Base-by-base conservation (phyloP, 2,888 invertebrate species). In the Leptogaster cylindrica region DNA sequence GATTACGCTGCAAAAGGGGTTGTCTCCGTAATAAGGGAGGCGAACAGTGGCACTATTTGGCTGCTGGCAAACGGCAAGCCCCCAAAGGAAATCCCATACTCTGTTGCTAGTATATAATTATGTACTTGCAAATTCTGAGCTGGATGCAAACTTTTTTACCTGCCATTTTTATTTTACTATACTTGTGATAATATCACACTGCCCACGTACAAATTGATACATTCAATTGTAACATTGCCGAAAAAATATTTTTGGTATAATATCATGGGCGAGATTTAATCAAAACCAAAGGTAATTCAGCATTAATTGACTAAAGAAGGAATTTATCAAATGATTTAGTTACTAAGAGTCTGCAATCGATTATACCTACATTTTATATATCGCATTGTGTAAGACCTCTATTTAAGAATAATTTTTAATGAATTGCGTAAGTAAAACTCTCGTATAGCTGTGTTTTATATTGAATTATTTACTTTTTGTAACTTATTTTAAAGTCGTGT, bases 11-110 rank as follows among this genome's bases (percentile, higher is more conserved):
- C 87, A 0, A 85, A 87, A 73, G 85, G 87, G 10, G 78, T 89
- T 68, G 82, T 89, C 36, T 87, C 89, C 67, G 81, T 89, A 28
- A 78, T 89, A 31, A 84, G 84, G 68, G 88, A 87, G 73, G 89
- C 86, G 7, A 85, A 86, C 72, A 89, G 87, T 75, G 90, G 90
- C n/a, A 86, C 87, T 0, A 86, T 89, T 66, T 90, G 89, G 89
- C 79, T 88, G 39, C 86, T 89, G 25, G 88, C 89, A 74, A 88
- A 88, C 73, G 86, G 87, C 7, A 86, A 87, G 73, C 84, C 88
- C 2, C 84, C 87, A 1, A 83, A 86, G 74, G 89, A 90, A 67
- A 70, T 74, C 46, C 72, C 73, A 12, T 74, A 72, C 46, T 73
- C 73, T 7, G 52, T 66, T 12, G 69, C 64, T 27, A 70, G 64